Percentiles rank a stretch among this genome's conserved stretches.
Evolutionary conservation across 2,797 vertebrate species (phyloP).

Genomic region (Sebastes vulpes): DNA sequence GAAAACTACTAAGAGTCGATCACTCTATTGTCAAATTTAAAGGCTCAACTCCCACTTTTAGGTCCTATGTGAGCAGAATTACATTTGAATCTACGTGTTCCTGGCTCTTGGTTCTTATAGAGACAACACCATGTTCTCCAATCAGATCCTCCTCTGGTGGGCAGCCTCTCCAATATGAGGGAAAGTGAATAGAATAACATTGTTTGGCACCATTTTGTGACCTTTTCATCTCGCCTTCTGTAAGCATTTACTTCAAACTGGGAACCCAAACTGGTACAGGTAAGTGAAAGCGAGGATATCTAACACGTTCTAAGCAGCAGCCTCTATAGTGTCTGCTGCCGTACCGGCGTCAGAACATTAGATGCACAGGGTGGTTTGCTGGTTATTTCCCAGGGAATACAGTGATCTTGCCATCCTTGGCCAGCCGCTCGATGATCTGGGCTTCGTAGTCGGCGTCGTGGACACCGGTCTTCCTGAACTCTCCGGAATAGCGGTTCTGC

Average conservation of each 20-base stretch:
- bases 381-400: constrained; percentile 92
- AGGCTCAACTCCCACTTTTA: neutral
- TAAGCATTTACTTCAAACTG: neutral
- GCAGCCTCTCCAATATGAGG: neutral
- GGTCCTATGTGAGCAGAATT: neutral
- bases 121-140: neutral
- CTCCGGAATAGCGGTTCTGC: constrained; percentile 97
- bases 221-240: neutral
- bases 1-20: neutral
- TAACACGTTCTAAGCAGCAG: constrained; percentile 22
- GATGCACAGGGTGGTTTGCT: neutral
- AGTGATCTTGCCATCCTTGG: constrained; percentile 93
- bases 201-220: neutral
- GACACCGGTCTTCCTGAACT: constrained; percentile 98
- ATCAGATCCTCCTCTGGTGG: neutral
- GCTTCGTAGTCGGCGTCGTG: constrained; percentile 98
- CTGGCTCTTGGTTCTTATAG: neutral
- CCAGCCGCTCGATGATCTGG: constrained; percentile 93
- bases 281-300: constrained; percentile 29
- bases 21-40: neutral
- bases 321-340: constrained; percentile 2
- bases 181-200: neutral
- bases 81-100: constrained; percentile 3
- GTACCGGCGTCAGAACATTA: neutral
- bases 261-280: constrained; percentile 28